Percentiles rank a stretch among this genome's conserved stretches.
Conservation (phyloP, 2,113 vertebrate genomes). For the Brachirus orientalis region DNA sequence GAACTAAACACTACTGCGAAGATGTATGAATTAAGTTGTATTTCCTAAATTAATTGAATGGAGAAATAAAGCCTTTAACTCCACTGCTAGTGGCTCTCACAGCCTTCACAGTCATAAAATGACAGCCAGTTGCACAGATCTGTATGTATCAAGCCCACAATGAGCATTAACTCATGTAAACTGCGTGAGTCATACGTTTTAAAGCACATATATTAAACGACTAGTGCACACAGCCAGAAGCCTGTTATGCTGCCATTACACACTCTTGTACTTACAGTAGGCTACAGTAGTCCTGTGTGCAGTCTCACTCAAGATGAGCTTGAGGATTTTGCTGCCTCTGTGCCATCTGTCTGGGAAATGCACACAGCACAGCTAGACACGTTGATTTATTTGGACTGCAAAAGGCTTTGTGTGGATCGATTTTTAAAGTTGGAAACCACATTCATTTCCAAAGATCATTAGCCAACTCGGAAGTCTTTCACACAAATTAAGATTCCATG, state of each 20-base stretch:
- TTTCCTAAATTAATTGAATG: too few species aligned
- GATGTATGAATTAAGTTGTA: too few species aligned
- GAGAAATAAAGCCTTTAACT: too few species aligned
- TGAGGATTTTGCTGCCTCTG: slow-evolving; percentile 64
- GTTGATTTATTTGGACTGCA: slow-evolving; percentile 38
- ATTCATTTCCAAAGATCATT: slow-evolving; percentile 15
- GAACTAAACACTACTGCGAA: not conserved
- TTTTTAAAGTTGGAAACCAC: not conserved
- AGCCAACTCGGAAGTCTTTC: slow-evolving; percentile 11
- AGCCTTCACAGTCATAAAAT: slow-evolving; percentile 5
- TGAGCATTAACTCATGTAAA: not conserved
- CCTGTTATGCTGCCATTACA: slow-evolving; percentile 38
- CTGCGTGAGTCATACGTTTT: not conserved
- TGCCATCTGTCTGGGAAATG: slow-evolving; percentile 71
- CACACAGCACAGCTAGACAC: slow-evolving; percentile 1
- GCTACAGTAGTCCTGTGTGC: slow-evolving; percentile 52
- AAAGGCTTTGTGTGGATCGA: slow-evolving; percentile 11
- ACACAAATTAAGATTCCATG: slow-evolving; percentile 12
- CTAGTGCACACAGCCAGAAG: slow-evolving; percentile 1
- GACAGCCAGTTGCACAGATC: not conserved
- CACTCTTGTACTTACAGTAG: slow-evolving; percentile 35
- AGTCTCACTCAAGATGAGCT: slow-evolving; percentile 62
- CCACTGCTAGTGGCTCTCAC: not conserved
- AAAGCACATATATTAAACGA: slow-evolving; percentile 1
- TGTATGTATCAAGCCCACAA: not conserved